Base-by-base conservation (phyloP, 23 tunicate genomes). In the Clavelina lepadiformis region DNA sequence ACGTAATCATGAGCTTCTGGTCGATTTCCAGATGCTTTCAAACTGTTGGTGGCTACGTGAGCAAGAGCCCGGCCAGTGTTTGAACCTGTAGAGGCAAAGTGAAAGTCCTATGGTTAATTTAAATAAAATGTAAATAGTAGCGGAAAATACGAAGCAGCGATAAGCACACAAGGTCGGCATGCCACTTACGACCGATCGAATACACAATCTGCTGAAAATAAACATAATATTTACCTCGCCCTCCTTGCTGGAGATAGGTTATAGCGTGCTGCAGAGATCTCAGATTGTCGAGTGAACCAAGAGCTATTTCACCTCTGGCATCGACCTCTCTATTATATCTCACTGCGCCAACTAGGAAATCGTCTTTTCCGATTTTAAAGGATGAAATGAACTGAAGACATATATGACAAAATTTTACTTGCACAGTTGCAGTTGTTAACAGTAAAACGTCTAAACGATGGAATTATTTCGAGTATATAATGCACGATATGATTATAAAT, bases 251-350 rank as follows among this genome's bases (percentile, higher is more conserved):
- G 52, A 68, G 13, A 63, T 46, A 74, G 15, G 34, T 67, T 15
- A 83, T 60, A 1, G 76, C 82, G 20, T 35, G 46, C 23, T 37
- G 73, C 18, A 83, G 64, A 2, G 15, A 25, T 0, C 47, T 30
- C 35, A 37, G 45, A 2, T 35, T 69, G 34, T 37, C 23, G 32
- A 46, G 26, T 27, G 58, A 31, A 15, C 91, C 82, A 0, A 74
- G 20, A 33, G 61, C 32, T 13, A 83, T 30, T 68, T 83, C 91
- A 3, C 51, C 57, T 26, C 58, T 75, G 19, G 63, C 56, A 53
- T 75, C 91, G 4, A 83, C 82, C 23, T 83, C 82, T 50, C 91
- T 37, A 47, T 83, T 56, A 70, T 75, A 83, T 18, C 91, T 35
- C 31, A 83, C 65, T 7, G 62, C 71, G 19, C 82, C 91, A 0